Evolutionary conservation across 2,888 invertebrate species (phyloP), one percentile per base, ranked within the genome.

Genomic region (Slavum lentiscoides): DNA sequence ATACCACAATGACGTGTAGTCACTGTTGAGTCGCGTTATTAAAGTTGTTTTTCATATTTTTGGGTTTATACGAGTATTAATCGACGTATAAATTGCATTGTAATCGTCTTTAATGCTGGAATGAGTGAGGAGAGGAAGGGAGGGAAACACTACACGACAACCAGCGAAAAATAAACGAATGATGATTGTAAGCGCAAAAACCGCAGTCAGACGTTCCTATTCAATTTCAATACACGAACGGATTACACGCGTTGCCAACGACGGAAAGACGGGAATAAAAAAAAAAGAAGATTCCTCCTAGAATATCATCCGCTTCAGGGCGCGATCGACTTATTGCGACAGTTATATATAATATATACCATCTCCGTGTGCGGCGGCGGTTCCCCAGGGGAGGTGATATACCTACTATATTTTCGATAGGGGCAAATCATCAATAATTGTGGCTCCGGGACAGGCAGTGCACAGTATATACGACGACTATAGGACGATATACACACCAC

Each of bases 351-450:
- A 4, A 37, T 21, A 37, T 11, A 23, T 17, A 43, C 72, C 4
- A 30, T 2, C 30, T 74, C n/a, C n/a, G 23, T 15, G 21, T 43
- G 23, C 11, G 53, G 23, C n/a, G 53, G 69, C 53, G 49, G 61
- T 53, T 68, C 68, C 77, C 77, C 53, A 7, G 59, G 76, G 23
- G 55, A 64, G 39, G 19, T 58, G 53, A 37, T 49, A 19, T 11
- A 15, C 30, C 19, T 30, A 39, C 39, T 19, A 49, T 17, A 39
- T 43, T 72, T 64, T 72, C 80, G 15, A 7, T 17, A 19, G 43
- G 43, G 19, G 55, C 68, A 72, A 66, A 72, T 80, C 80, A 80
- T 80, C 80, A 80, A 80, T 80, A 80, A 80, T 80, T 72, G 80
- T 80, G 72, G 70, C 80, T 72, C 43, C 80, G 37, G 80, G 80